phyloP scores from a whole-genome alignment of 2,888 invertebrate genomes.

The Leptinotarsa juncta region DNA sequence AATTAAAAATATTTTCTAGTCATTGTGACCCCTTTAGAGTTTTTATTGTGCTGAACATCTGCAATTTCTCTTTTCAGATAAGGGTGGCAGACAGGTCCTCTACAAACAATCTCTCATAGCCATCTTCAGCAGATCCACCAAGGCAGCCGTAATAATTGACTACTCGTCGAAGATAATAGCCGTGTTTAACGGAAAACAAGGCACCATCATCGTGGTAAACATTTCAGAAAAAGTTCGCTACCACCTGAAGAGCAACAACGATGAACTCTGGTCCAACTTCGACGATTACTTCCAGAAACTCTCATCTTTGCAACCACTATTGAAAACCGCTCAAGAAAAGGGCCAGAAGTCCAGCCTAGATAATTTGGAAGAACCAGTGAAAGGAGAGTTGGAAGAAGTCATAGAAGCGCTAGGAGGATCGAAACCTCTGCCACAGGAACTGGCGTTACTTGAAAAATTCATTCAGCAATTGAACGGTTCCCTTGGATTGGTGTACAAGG shows the following conservation, averaged over 20 bases:
- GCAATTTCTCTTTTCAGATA: background rate
- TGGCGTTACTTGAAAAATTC: conserved; percentile 11
- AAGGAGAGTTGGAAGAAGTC: conserved; percentile 13
- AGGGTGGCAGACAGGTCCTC: background rate
- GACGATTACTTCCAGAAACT: conserved; percentile 27
- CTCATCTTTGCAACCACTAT: conserved; percentile 9
- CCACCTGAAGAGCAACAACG: background rate
- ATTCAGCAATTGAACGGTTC: conserved; percentile 12
- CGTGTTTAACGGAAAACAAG: conserved; percentile 21
- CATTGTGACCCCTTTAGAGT: too few species aligned
- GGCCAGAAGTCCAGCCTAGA: conserved; percentile 22
- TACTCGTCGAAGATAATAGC: conserved; percentile 5
- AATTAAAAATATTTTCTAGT: too few species aligned
- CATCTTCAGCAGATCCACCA: conserved; percentile 24
- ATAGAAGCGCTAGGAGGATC: conserved; percentile 12
- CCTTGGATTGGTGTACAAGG: conserved; percentile 26
- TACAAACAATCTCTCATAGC: conserved; percentile 23
- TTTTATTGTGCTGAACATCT: too few species aligned
- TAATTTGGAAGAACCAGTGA: background rate
- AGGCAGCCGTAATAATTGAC: conserved; percentile 25
- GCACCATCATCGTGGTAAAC: background rate
- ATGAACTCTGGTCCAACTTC: conserved; percentile 26
- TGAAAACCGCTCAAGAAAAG: conserved; percentile 26
- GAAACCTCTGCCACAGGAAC: background rate
- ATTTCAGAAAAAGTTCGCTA: background rate